A percentile compares a stretch with the other conserved stretches of the same genome.
Conservation (phyloP, 92 coral and sea anemone genomes). For the Porites lobata region DNA sequence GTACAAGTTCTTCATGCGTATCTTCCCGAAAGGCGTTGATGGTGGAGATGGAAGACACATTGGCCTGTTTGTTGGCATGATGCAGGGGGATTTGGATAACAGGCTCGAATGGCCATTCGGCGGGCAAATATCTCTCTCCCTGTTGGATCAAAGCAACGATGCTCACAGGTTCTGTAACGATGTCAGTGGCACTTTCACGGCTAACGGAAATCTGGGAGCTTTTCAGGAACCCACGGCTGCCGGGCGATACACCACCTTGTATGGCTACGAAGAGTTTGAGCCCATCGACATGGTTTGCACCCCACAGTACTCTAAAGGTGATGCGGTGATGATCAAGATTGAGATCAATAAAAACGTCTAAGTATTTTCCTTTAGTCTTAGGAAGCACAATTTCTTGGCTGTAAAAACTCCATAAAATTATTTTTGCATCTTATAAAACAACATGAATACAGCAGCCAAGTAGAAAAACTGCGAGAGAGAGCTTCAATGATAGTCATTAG, state of each 20-base stretch:
- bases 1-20: constrained; percentile 74
- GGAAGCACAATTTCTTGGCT: too few relatives aligned
- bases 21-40: constrained; percentile 76
- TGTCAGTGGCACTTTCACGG: constrained; percentile 81
- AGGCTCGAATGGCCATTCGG: constrained; percentile 84
- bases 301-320: constrained; percentile 66
- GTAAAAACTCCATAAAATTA: too few relatives aligned
- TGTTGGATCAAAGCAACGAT: constrained; percentile 78
- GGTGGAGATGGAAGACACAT: constrained; percentile 72
- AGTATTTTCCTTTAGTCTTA: too few relatives aligned
- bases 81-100: constrained; percentile 67
- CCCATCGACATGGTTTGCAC: constrained; percentile 69
- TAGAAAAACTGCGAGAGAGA: too few relatives aligned
- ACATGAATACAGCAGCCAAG: too few relatives aligned
- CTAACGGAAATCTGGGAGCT: constrained; percentile 76
- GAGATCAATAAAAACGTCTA: not conserved
- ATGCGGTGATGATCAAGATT: constrained; percentile 71
- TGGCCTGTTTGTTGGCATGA: constrained; percentile 83
- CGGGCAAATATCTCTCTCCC: constrained; percentile 78
- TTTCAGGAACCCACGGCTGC: constrained; percentile 77
- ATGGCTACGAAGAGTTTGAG: constrained; percentile 85
- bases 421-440: too few relatives aligned
- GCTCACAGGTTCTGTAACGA: constrained; percentile 67
- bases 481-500: too few relatives aligned
- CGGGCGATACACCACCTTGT: constrained; percentile 67